These are phyloP conservation scores for Chymomyza procnemis DNA, from an alignment of 2,888 invertebrate species.

Conservation along the genomic window DNA sequence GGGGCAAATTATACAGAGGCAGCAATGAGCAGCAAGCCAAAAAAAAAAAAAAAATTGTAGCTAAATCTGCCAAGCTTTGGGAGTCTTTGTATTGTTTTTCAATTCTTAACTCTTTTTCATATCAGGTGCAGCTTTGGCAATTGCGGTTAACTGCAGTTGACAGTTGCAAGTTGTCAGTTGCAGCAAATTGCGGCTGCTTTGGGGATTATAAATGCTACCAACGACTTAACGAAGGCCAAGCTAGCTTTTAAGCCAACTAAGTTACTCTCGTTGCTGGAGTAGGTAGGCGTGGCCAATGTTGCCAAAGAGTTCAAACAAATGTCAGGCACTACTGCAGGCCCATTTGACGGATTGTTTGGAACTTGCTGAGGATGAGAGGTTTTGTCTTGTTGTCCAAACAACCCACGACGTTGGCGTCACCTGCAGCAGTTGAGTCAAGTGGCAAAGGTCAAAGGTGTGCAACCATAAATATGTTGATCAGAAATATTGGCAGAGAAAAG, in stretches of 20 bases:
- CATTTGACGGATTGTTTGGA: not conserved
- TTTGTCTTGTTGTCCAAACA: not conserved
- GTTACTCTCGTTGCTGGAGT: slow-evolving; percentile 10
- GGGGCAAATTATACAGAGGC: slow-evolving; percentile 67
- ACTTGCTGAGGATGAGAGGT: slow-evolving; percentile 9
- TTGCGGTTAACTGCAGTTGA: slow-evolving; percentile 10
- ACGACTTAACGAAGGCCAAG: not conserved
- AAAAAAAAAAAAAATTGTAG: slow-evolving; percentile 25
- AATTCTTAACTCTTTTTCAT: slow-evolving; percentile 12
- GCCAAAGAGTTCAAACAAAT: slow-evolving; percentile 36
- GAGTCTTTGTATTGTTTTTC: not conserved
- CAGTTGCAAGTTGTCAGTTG: slow-evolving; percentile 27
- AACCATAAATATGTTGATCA: not conserved
- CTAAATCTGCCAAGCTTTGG: slow-evolving; percentile 21
- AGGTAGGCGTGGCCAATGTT: not conserved
- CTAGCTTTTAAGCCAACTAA: slow-evolving; percentile 22
- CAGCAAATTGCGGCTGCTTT: not conserved
- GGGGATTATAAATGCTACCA: not conserved
- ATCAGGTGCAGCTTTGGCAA: slow-evolving; percentile 4
- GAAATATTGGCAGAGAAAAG: too few relatives aligned
- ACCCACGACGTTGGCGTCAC: not conserved
- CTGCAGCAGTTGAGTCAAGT: not conserved
- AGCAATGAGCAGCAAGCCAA: too few relatives aligned
- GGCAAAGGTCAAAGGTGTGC: not conserved
- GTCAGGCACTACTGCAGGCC: slow-evolving; percentile 44